A percentile compares a stretch with the other conserved stretches of the same genome.
Evolutionary conservation across 2,888 invertebrate genomes (phyloP).

Genomic region (Hymenopus coronatus): DNA sequence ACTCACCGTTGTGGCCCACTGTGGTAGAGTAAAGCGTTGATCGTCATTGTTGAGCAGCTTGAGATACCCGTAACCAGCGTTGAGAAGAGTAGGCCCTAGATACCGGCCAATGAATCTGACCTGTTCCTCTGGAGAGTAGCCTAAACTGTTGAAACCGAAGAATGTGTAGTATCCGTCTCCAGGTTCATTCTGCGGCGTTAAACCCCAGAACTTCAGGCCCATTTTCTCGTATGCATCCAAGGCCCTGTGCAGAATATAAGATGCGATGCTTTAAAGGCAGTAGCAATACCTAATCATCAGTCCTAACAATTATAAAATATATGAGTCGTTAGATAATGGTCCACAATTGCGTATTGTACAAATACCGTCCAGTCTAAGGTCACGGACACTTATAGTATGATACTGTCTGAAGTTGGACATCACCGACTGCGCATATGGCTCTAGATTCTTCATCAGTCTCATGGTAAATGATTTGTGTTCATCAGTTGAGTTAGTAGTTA

Average conservation of each 20-base stretch:
- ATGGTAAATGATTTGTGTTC: too few relatives aligned
- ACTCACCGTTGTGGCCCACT: neutral
- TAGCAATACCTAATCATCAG: too few relatives aligned
- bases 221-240: neutral
- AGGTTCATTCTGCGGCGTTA: constrained; percentile 2
- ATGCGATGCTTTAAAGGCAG: neutral
- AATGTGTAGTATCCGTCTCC: neutral
- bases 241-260: neutral
- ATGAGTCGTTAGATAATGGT: too few relatives aligned
- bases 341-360: too few relatives aligned
- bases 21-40: neutral
- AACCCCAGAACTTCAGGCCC: neutral
- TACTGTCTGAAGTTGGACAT: too few relatives aligned
- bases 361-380: too few relatives aligned
- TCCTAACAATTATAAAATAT: too few relatives aligned
- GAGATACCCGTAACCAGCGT: neutral
- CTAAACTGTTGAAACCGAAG: constrained; percentile 10
- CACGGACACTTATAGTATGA: too few relatives aligned
- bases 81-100: neutral
- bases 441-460: too few relatives aligned
- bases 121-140: constrained; percentile 2
- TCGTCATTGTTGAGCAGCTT: neutral
- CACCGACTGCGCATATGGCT: too few relatives aligned
- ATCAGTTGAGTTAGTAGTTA: too few relatives aligned
- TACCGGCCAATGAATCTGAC: neutral